A percentile compares a stretch with the other conserved stretches of the same genome.
Evolutionary conservation across 2,888 invertebrate species (phyloP).

Genomic region (Dryobotodes eremita): DNA sequence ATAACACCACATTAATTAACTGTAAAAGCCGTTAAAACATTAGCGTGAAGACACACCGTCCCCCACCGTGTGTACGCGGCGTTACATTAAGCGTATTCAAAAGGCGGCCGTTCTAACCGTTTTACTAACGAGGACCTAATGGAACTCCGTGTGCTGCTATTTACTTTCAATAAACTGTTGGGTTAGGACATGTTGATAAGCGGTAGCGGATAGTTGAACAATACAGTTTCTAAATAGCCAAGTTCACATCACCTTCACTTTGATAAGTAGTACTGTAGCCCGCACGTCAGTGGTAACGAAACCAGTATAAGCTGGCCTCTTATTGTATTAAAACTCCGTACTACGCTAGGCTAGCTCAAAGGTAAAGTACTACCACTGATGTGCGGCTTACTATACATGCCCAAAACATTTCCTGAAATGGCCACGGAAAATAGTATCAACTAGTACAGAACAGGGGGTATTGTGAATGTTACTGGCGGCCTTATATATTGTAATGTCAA

Average conservation of each 20-base stretch:
- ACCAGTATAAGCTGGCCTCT: background rate
- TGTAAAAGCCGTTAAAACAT: constrained; percentile 45
- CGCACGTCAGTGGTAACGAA: background rate
- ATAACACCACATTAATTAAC: constrained; percentile 32
- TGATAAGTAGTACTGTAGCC: background rate
- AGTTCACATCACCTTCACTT: background rate
- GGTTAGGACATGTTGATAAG: constrained; percentile 5
- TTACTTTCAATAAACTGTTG: constrained; percentile 70
- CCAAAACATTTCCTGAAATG: background rate
- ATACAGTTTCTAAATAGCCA: no score
- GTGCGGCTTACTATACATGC: background rate
- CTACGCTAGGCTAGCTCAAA: background rate
- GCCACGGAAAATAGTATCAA: background rate
- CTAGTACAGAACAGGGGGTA: no score
- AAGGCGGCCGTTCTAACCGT: constrained; percentile 62
- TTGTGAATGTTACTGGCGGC: no score
- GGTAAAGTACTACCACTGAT: background rate
- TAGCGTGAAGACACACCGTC: constrained; percentile 33
- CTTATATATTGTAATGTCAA: no score
- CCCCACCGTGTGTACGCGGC: constrained; percentile 20
- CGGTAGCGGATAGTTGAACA: constrained; percentile 17
- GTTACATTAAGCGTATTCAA: constrained; percentile 66
- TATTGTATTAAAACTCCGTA: background rate
- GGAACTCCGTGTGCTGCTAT: constrained; percentile 68
- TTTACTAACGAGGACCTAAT: constrained; percentile 73